A percentile compares a stretch with the other conserved stretches of the same genome.
These are phyloP conservation scores for Paedocypris micromegethes DNA, from an alignment of 2,797 vertebrate genomes.

Conservation along the genomic window DNA sequence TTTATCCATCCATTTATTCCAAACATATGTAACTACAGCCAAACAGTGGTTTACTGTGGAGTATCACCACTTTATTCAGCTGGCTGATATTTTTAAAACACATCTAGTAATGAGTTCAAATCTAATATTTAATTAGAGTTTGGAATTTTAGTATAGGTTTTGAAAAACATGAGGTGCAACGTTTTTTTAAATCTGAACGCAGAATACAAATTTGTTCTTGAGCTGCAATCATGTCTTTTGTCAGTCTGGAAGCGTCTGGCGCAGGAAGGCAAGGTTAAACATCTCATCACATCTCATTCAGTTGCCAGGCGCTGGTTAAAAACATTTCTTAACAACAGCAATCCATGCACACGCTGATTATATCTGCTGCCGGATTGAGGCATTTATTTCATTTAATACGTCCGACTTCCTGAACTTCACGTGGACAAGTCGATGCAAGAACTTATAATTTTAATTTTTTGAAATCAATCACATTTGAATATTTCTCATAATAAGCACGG, in stretches of 20 bases:
- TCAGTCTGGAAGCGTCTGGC: slow-evolving; percentile 2
- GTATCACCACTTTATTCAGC: too few species aligned
- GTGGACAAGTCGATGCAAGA: not conserved
- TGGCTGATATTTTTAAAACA: too few species aligned
- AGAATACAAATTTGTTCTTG: not conserved
- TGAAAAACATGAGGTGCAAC: not conserved
- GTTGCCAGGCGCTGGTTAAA: slow-evolving; percentile 22
- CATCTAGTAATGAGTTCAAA: too few species aligned
- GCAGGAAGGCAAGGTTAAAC: slow-evolving; percentile 25
- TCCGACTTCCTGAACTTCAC: not conserved
- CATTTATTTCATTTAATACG: slow-evolving; percentile 19
- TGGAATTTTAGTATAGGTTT: too few species aligned
- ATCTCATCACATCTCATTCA: not conserved
- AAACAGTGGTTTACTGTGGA: too few species aligned
- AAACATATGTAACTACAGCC: too few species aligned
- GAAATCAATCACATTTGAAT: slow-evolving; percentile 22
- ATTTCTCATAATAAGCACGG: slow-evolving; percentile 3
- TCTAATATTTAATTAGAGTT: too few species aligned
- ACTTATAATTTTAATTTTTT: not conserved
- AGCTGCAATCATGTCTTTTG: slow-evolving; percentile 14
- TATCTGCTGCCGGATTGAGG: slow-evolving; percentile 9
- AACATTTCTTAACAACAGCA: not conserved
- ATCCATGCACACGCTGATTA: not conserved
- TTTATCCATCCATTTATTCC: too few species aligned
- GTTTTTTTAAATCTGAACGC: not conserved